Base-by-base conservation (phyloP, 2,797 vertebrate genomes). In the Sciaenops ocellatus region DNA sequence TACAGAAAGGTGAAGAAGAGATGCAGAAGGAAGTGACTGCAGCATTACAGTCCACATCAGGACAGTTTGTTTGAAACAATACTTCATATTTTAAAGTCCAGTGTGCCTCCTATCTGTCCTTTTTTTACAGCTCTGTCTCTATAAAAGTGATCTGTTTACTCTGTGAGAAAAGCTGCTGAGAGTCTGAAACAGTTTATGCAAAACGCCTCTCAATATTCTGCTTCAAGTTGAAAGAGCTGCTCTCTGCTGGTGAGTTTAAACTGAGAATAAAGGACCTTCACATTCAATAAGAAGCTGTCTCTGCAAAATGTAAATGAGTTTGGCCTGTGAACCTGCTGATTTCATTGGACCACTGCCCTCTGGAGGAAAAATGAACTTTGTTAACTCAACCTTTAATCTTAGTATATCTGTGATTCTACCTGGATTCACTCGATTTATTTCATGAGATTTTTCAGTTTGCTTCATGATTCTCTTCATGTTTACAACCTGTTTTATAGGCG, bases 271-370 rank as follows among this genome's bases (percentile, higher is more conserved):
- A 82, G 79, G 63, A 55, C 30, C 55, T 62, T 68, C 62, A 48
- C 24, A 68, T 78, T 81, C 65, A 64, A 73, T 64, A 51, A 85
- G 54, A 30, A 75, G 74, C 76, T 69, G 80, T 76, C 71, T 78
- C 73, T 81, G 80, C 78, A 65, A 83, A 83, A 83, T 83, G 80
- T 16, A 83, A 85, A 87, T 80, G 79, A 78, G 73, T 18, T 15
- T 54, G 60, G 68, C 68, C 72, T 47, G 57, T 64, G 69, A 71
- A 76, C 42, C 26, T 59, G 48, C 64, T 41, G 30, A 71, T 74
- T 54, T 48, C 10, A 46, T 48, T 5, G 52, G 59, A 34, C 28
- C 7, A 16, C 22, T n/a, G 67, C 48, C 73, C 47, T 44, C 26
- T 4, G 17, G 13, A 66, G 34, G 28, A 69, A 48, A 41, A 28